Evolutionary conservation across 2,113 vertebrate species (phyloP), one percentile per base, ranked within the genome.

Genomic region (Platysteira castanea): DNA sequence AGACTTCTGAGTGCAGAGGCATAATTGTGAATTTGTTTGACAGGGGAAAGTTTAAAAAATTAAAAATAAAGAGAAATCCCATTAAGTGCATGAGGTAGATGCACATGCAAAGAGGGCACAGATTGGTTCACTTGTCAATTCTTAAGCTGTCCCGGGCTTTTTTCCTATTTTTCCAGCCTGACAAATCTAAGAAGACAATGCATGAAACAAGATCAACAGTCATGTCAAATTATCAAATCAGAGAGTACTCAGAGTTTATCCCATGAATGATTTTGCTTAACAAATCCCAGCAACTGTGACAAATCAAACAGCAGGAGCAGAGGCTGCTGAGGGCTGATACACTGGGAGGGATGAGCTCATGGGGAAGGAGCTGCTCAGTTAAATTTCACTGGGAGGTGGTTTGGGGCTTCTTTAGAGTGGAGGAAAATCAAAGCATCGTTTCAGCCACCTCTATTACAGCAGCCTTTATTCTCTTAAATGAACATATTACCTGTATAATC

Each of bases 101-200:
- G 79, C 80, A 71, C 49, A 46, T 13, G 79, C 73, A 74, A 50
- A 54, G 80, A 65, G 68, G 44, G 46, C 87, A 91, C 11, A 5
- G 70, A 86, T 90, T 96, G 87, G 85, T 87, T 97, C 92, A 93
- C 47, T 94, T 96, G 89, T 76, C 91, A 95, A 24, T 84, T 89
- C 46, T 54, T 60, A 63, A 64, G 53, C 70, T 74, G 24, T 96
- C 89, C 83, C 8, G 6, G 52, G 59, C 57, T 95, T 90, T 89
- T 57, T 46, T 53, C 54, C 33, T 78, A 19, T 92, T 92, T 94
- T 92, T 83, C 46, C 86, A 93, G 90, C 57, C 91, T 96, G 95
- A 97, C 89, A 97, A 96, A 97, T 96, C 49, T 95, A 90, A 95
- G 68, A 93, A 85, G 94, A 94, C 95, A 93, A 93, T 75, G 87